These are phyloP conservation scores for Oryctolagus cuniculus DNA, from an alignment of 2,113 vertebrate genomes.

Conservation along the genomic window mOryCun1.1 NC_091433.1:146106501-146107000, in stretches of 20 bases:
- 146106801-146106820: neutral
- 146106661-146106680: neutral
- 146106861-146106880: neutral
- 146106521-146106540: neutral
- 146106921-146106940: neutral
- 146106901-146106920: neutral
- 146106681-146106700: neutral
- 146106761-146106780: neutral
- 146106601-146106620: neutral
- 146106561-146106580: neutral
- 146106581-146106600: neutral
- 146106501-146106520: neutral
- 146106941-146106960: neutral
- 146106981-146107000: neutral
- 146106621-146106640: neutral
- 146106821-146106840: conserved; percentile 1
- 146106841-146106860: neutral
- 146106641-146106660: neutral
- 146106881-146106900: conserved; percentile 31
- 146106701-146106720: neutral
- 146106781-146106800: neutral
- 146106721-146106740: neutral
- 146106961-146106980: neutral
- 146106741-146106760: neutral
- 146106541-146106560: neutral